Evolutionary conservation across 1,140 invertebrate species (phyloP), one percentile per base, ranked within the genome.

Genomic region (Aphelinus atriplicis): DNA sequence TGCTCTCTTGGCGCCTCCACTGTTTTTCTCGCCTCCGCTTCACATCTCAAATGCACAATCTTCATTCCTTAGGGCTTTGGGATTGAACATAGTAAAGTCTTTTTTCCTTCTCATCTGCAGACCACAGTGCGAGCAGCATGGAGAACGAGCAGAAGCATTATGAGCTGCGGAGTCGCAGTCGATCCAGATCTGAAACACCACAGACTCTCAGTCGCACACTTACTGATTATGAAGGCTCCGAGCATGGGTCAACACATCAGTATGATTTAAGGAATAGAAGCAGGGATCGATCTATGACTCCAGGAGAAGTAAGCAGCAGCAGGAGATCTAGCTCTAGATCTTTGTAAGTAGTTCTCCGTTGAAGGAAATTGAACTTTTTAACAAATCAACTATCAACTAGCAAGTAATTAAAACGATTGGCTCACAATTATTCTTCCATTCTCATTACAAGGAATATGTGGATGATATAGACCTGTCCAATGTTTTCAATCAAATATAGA

Each of bases 101-200:
- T 53, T 53, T 53, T 53, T 53, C 9, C 9, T 6, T 9, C 51
- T 53, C 9, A 53, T 6, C 2, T 26, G 2, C 50, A 67, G 63
- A 61, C 4, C 2, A 57, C 2, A 26, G 55, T 60, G 51, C 26
- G 26, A 84, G 82, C 43, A 81, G 45, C 48, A 88, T 87, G 86
- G 85, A 86, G 48, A 78, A 66, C 50, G 85, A 85, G 45, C 82
- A 81, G 55, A 77, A 72, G 76, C 78, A 82, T 57, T 87, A 88
- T 73, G 86, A 86, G 60, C 70, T 88, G 71, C 78, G 86, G 68
- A 87, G 81, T 69, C 80, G 85, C 47, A 88, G 86, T 67, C 82
- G 86, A 75, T 87, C 87, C 45, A 80, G 87, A 50, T 88, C 87
- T 3, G 81, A 83, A 62, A 88, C 86, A 50, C 87, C 87, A 1